Evolutionary conservation across 2,888 invertebrate genomes (phyloP).

Genomic region (Aethes cnicana): DNA sequence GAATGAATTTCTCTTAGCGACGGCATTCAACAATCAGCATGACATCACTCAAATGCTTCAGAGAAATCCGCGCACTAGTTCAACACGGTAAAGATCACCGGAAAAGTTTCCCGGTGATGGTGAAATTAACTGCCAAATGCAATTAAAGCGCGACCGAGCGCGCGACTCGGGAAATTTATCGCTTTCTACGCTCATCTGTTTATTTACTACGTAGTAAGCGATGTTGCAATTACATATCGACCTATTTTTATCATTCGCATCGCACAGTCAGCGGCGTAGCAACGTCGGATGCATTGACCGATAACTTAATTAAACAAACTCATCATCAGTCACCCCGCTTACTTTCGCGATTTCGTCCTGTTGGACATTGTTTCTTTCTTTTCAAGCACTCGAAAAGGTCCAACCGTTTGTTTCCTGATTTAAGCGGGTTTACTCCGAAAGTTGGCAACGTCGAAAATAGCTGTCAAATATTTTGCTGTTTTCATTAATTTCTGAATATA

Average conservation of each 20-base stretch:
- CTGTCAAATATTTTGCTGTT: too few species aligned
- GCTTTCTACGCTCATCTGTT: conserved; percentile 54
- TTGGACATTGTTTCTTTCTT: too few species aligned
- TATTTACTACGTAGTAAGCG: conserved; percentile 37
- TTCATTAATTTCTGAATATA: too few species aligned
- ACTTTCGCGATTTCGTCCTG: too few species aligned
- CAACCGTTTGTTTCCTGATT: too few species aligned
- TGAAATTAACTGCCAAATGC: conserved; percentile 56
- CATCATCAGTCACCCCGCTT: too few species aligned
- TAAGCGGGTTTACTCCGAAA: too few species aligned
- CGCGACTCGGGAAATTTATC: conserved; percentile 54
- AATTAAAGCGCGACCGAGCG: conserved; percentile 52
- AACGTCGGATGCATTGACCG: conserved; percentile 29
- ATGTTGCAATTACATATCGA: conserved; percentile 29
- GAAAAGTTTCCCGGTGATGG: conserved; percentile 49
- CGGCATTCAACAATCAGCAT: conserved; percentile 1
- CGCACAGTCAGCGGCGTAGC: conserved; percentile 14
- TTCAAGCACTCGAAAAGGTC: too few species aligned
- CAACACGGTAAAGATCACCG: conserved; percentile 41
- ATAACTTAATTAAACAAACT: conserved; percentile 32
- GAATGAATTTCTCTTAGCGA: too few species aligned
- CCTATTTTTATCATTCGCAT: conserved; percentile 26
- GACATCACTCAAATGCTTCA: conserved; percentile 32
- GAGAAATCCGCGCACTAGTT: conserved; percentile 27
- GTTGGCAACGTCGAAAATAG: too few species aligned